Conservation (phyloP, 2,797 vertebrate genomes). For the Peromyscus melanophrys region DNA sequence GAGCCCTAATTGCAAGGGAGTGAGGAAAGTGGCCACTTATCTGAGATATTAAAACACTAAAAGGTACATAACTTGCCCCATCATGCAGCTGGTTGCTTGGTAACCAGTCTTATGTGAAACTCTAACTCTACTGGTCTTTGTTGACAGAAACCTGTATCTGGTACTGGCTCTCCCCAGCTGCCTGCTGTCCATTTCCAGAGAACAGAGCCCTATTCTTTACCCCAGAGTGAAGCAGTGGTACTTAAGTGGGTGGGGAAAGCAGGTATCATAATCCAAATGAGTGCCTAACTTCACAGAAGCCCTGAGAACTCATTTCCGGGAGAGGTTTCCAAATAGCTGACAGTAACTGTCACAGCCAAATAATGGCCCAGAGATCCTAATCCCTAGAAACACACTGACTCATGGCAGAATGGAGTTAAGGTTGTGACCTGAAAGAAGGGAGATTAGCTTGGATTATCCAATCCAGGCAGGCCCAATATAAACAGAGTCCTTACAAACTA, state of each 20-base stretch:
- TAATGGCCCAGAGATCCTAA: neutral
- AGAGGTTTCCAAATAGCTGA: constrained; percentile 24
- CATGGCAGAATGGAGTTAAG: neutral
- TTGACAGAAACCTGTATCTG: neutral
- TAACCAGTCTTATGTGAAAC: neutral
- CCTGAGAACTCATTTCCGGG: neutral
- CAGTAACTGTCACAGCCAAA: neutral
- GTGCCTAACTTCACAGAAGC: neutral
- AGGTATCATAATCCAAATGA: neutral
- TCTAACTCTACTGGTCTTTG: neutral
- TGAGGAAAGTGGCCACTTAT: neutral
- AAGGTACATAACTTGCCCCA: neutral
- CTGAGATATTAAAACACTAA: constrained; percentile 45
- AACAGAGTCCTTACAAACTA: neutral
- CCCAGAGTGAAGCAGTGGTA: neutral
- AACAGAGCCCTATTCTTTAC: neutral
- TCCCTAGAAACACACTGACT: neutral
- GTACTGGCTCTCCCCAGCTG: neutral
- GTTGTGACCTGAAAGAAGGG: neutral
- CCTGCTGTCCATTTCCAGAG: neutral
- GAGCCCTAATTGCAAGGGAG: neutral
- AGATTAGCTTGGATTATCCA: neutral
- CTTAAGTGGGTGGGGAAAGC: neutral
- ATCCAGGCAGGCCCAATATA: neutral
- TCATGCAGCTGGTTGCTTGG: neutral